A percentile compares a stretch with the other conserved stretches of the same genome.
Conservation (phyloP, 2,888 invertebrate genomes). For the Anticlea derivata region DNA sequence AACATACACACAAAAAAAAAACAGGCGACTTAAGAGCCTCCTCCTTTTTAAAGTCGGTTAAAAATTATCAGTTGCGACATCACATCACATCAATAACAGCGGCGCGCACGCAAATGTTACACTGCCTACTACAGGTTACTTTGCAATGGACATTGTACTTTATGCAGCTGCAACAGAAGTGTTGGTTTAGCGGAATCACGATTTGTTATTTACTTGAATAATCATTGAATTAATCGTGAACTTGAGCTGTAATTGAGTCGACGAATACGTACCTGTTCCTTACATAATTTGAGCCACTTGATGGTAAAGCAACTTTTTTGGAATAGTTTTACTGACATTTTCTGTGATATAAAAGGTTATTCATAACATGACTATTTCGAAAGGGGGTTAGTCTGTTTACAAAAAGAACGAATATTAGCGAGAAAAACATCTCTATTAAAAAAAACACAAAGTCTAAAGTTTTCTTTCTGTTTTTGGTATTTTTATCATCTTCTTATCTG, state of each 20-base stretch:
- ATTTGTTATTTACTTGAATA: not conserved
- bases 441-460: too few species aligned
- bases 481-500: too few species aligned
- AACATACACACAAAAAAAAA: too few species aligned
- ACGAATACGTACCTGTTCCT: not conserved
- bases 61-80: too few species aligned
- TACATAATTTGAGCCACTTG: not conserved
- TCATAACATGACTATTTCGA: too few species aligned
- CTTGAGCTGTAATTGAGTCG: not conserved
- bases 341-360: too few species aligned
- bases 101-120: slow-evolving; percentile 8
- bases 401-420: too few species aligned
- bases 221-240: slow-evolving; percentile 2
- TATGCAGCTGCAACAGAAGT: not conserved
- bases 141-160: not conserved
- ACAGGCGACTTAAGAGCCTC: too few species aligned
- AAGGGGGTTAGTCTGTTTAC: too few species aligned
- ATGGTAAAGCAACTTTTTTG: not conserved
- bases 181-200: not conserved
- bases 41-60: too few species aligned
- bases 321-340: not conserved
- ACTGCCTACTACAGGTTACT: not conserved
- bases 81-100: not conserved
- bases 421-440: too few species aligned
- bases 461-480: too few species aligned